These are phyloP conservation scores for Callaeas wilsoni DNA, from an alignment of 2,113 vertebrate species.

Conservation along the genomic window DNA sequence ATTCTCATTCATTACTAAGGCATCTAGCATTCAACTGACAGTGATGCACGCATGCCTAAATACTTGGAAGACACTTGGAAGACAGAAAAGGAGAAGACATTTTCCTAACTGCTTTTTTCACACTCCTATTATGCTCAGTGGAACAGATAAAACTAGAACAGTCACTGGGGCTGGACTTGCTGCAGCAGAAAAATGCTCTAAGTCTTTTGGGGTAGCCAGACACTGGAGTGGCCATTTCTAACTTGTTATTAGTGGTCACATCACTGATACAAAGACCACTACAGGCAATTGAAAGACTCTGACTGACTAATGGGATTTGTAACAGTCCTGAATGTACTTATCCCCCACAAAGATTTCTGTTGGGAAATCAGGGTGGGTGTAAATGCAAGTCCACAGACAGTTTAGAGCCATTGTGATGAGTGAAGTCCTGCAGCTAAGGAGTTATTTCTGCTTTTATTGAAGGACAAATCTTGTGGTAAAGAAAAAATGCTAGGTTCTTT, in stretches of 20 bases:
- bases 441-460: neutral
- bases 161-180: neutral
- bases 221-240: neutral
- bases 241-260: neutral
- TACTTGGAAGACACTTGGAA: neutral
- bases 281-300: neutral
- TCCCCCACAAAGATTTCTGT: neutral
- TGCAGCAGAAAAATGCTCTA: neutral
- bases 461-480: neutral
- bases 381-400: neutral
- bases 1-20: constrained; percentile 4
- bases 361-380: neutral
- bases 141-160: neutral
- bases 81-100: neutral
- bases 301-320: neutral
- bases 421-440: neutral
- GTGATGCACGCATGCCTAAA: neutral
- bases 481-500: neutral
- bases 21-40: neutral
- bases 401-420: neutral
- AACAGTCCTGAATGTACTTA: neutral
- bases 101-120: neutral
- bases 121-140: neutral
- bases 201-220: neutral
- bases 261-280: neutral